Base-by-base conservation (phyloP, 2,797 vertebrate species). In the Sebastes oblongus region DNA sequence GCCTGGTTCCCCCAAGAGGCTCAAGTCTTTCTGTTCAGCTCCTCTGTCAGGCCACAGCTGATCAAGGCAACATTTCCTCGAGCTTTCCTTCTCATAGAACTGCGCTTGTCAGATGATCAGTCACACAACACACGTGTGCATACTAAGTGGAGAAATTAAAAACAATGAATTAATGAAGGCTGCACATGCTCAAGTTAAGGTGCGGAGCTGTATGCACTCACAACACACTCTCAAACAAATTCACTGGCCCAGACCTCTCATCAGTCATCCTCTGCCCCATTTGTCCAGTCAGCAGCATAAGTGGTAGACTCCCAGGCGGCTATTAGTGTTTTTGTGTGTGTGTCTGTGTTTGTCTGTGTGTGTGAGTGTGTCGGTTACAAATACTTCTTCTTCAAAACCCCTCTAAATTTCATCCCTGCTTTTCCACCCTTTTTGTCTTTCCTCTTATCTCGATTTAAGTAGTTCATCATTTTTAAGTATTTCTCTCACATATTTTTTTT, bases 261-360 rank as follows among this genome's bases (percentile, higher is more conserved):
- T 89, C 78, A 71, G 69, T 87, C 85, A 87, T 84, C 76, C 74
- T 79, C 76, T 52, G 78, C 61, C 71, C 69, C 66, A 78, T 90
- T 90, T 89, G 88, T 82, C 79, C 59, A 60, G 80, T 82, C 85
- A 85, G 85, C 85, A 86, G 81, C 77, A 1, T 88, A 84, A 89
- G 86, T 82, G 80, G 86, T 88, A 75, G 79, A 81, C 82, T 90
- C 83, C 77, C 87, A 84, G 82, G 77, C 73, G 61, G 79, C 76
- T 85, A 73, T 91, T 84, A 78, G 66, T 59, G 32, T 80, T 36
- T 75, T 4, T 59, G 32, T 62, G 20, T 4, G 9, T 54, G 22
- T 64, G 55, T 61, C 12, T 50, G 25, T 70, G 29, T 58, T 55
- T 29, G 55, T 65, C 20, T 61, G 36, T 25, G 59, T 32, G 64